A percentile compares a stretch with the other conserved stretches of the same genome.
These are phyloP conservation scores for Cephus cinctus DNA, from an alignment of 1,140 invertebrate genomes.

Conservation along the genomic window DNA sequence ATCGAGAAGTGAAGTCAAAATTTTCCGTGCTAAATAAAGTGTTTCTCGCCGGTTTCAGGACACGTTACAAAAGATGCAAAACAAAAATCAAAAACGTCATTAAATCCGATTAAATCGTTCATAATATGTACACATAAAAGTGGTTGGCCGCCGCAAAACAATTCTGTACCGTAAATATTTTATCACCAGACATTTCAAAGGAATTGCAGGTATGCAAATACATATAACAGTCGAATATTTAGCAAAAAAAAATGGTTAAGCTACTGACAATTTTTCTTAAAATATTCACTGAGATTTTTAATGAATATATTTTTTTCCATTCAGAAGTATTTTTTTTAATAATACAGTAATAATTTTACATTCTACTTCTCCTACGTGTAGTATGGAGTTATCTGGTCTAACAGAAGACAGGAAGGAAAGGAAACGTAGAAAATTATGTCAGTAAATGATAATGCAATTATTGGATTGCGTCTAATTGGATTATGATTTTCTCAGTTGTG, in stretches of 20 bases:
- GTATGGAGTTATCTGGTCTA: background rate
- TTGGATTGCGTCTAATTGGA: conserved; percentile 9
- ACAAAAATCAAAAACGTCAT: too few relatives aligned
- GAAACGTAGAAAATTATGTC: conserved; percentile 6
- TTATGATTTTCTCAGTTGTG: conserved; percentile 1
- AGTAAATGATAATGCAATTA: conserved; percentile 9
- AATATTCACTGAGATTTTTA: too few relatives aligned
- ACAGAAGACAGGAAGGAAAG: background rate
- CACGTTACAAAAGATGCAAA: conserved; percentile 7
- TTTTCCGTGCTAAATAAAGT: background rate
- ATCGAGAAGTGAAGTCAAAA: too few relatives aligned
- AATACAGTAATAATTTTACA: conserved; percentile 8
- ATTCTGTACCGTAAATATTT: too few relatives aligned
- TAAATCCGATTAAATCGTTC: conserved; percentile 5
- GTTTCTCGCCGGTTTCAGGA: conserved; percentile 3
- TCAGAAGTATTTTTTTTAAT: conserved; percentile 13
- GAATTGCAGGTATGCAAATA: too few relatives aligned
- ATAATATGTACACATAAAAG: conserved; percentile 13
- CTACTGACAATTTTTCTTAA: too few relatives aligned
- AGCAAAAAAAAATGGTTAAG: too few relatives aligned
- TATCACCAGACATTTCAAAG: too few relatives aligned
- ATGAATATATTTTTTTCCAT: too few relatives aligned
- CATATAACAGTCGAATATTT: too few relatives aligned
- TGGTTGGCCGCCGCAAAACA: conserved; percentile 20
- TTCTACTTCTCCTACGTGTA: conserved; percentile 1